Evolutionary conservation across 2,113 vertebrate genomes (phyloP), one percentile per base, ranked within the genome.

Genomic region (Anseranas semipalmata): DNA sequence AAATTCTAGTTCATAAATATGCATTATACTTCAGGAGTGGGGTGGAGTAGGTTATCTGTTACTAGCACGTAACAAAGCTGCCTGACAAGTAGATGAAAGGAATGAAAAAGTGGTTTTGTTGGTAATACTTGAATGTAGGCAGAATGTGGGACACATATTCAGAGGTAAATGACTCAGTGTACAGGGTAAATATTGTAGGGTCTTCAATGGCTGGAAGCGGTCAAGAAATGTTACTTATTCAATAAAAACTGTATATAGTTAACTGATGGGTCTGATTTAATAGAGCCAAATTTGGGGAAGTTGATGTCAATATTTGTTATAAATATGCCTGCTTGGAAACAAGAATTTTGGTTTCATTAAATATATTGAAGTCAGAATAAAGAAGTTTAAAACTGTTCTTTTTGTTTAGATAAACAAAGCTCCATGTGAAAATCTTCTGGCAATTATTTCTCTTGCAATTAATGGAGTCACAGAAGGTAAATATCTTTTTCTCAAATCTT

Each of bases 371-470:
- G 68, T 66, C 16, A 78, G 41, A 89, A 50, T 63, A 87, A 48
- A 89, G 37, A 83, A 65, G 17, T 96, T 87, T 52, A 91, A 70
- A 16, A 5, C 15, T 92, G 3, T 86, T 95, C 39, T 80, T 13
- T 95, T 85, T 93, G 13, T 98, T 96, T 97, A 98, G 99, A 98
- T 99, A 95, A 99, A 99, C 91, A 98, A 98, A 95, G 96, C 97
- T 20, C 98, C 97, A 7, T 99, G 99, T 97, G 99, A 99, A 85
- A 99, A 99, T 70, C 99, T 99, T 81, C 97, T 99, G 97, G 97
- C 99, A 93, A 98, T 99, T 93, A 99, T 99, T 97, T 99, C 99
- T 90, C 98, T 99, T 97, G 99, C 99, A 94, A 99, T 99, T 96
- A 98, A 96, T 96, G 99, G 98, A 68, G 99, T 99, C 41, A 99